These are phyloP conservation scores for Dugesia japonica DNA, from an alignment of 2,888 invertebrate genomes.

Conservation along the genomic window DNA sequence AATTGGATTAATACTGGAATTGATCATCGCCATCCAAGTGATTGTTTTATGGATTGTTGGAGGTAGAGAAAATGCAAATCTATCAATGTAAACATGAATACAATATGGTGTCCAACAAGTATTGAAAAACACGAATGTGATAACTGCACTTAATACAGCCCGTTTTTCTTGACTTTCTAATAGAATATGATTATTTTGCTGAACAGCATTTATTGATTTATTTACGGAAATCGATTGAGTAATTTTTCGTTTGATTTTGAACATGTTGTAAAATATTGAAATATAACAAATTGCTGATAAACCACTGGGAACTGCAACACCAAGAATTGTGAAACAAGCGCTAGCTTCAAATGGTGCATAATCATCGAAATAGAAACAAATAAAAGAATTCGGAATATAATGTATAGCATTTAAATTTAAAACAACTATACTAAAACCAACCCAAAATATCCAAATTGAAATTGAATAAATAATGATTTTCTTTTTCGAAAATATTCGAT, in stretches of 20 bases:
- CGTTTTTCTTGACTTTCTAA: conserved; percentile 20
- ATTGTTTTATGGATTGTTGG: conserved; percentile 20
- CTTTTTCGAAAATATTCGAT: conserved; percentile 2
- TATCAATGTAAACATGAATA: conserved; percentile 34
- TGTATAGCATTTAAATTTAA: conserved; percentile 11
- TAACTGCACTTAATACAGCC: conserved; percentile 20
- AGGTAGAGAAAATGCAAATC: conserved; percentile 24
- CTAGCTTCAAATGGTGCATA: conserved; percentile 27
- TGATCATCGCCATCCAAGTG: conserved; percentile 32
- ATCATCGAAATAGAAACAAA: conserved; percentile 33
- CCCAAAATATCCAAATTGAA: conserved; percentile 29
- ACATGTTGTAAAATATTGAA: conserved; percentile 33
- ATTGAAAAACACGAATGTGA: conserved; percentile 30
- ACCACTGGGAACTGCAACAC: conserved; percentile 29
- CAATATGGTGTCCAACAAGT: conserved; percentile 34
- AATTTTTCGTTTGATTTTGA: conserved; percentile 7
- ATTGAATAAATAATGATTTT: conserved; percentile 25
- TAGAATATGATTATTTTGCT: background rate
- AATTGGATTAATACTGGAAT: conserved; percentile 31
- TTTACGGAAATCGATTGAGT: background rate
- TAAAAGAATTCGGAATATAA: conserved; percentile 29
- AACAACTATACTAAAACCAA: conserved; percentile 13
- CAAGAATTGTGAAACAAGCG: conserved; percentile 27
- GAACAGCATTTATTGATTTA: background rate
- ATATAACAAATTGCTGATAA: conserved; percentile 27